Conservation (phyloP, 2,797 vertebrate species). For the Oryzias dopingdopingensis region DNA sequence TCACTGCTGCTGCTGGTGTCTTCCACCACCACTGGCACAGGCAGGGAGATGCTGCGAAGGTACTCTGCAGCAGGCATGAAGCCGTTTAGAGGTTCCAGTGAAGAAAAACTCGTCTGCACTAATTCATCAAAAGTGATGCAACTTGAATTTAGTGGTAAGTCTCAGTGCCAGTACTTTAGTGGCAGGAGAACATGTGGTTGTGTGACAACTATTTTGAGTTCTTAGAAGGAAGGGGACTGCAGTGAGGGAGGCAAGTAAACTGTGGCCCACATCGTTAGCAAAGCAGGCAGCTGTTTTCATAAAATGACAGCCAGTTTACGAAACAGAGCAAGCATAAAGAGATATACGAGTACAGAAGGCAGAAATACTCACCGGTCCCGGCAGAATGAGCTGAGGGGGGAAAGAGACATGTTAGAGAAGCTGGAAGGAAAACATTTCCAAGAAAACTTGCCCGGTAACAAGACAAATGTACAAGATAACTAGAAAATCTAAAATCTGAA, state of each 20-base stretch:
- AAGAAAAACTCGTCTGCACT: too few relatives aligned
- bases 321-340: slow-evolving; percentile 1
- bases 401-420: slow-evolving; percentile 8
- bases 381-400: slow-evolving; percentile 81
- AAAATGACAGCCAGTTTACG: slow-evolving; percentile 8
- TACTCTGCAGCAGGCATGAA: slow-evolving; percentile 80
- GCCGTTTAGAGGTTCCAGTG: too few relatives aligned
- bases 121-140: too few relatives aligned
- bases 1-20: slow-evolving; percentile 98
- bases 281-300: slow-evolving; percentile 25
- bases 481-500: neutral
- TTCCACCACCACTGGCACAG: slow-evolving; percentile 95
- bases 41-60: slow-evolving; percentile 93
- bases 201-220: slow-evolving; percentile 29
- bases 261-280: slow-evolving; percentile 13
- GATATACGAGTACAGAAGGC: slow-evolving; percentile 11
- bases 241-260: slow-evolving; percentile 19
- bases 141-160: neutral
- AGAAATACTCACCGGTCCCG: slow-evolving; percentile 86
- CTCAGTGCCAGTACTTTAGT: neutral
- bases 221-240: slow-evolving; percentile 28
- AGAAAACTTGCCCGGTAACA: neutral
- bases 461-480: neutral
- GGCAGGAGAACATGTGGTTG: too few relatives aligned
- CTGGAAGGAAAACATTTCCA: slow-evolving; percentile 17